Evolutionary conservation across 2,888 invertebrate species (phyloP).

Genomic region (Elmis aenea): DNA sequence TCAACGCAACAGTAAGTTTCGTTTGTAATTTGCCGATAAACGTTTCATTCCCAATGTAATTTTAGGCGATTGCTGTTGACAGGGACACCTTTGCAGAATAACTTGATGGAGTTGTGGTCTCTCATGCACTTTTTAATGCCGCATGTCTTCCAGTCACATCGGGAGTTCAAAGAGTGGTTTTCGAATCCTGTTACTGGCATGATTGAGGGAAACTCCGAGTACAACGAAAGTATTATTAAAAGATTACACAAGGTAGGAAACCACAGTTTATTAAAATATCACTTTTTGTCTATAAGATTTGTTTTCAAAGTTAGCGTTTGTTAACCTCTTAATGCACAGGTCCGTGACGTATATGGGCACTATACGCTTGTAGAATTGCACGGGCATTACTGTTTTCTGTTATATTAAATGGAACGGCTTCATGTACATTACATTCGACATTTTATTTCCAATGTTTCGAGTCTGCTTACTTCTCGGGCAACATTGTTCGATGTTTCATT

Average conservation of each 20-base stretch:
- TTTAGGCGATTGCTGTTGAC: constrained; percentile 81
- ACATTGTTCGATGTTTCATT: too few relatives aligned
- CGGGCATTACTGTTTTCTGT: too few relatives aligned
- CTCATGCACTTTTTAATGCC: constrained; percentile 99
- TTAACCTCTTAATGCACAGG: too few relatives aligned
- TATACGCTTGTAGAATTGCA: too few relatives aligned
- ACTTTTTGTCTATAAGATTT: too few relatives aligned
- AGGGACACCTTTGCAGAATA: constrained; percentile 94
- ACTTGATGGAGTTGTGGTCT: constrained; percentile 95
- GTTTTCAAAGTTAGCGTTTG: too few relatives aligned
- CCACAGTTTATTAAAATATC: too few relatives aligned
- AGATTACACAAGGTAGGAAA: constrained; percentile 77
- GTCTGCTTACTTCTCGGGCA: too few relatives aligned
- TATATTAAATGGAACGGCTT: too few relatives aligned
- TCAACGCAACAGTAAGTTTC: constrained; percentile 77
- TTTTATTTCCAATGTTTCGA: too few relatives aligned
- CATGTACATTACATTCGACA: too few relatives aligned
- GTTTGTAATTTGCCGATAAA: constrained; percentile 9
- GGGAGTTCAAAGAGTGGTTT: constrained; percentile 98
- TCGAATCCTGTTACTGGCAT: constrained; percentile 94
- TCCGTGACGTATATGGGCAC: too few relatives aligned
- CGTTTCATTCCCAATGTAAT: constrained; percentile 25
- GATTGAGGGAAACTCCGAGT: constrained; percentile 90
- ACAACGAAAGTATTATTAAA: constrained; percentile 83
- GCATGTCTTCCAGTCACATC: constrained; percentile 91